Conservation (phyloP, 2,797 vertebrate species). For the Xenops minutus region DNA sequence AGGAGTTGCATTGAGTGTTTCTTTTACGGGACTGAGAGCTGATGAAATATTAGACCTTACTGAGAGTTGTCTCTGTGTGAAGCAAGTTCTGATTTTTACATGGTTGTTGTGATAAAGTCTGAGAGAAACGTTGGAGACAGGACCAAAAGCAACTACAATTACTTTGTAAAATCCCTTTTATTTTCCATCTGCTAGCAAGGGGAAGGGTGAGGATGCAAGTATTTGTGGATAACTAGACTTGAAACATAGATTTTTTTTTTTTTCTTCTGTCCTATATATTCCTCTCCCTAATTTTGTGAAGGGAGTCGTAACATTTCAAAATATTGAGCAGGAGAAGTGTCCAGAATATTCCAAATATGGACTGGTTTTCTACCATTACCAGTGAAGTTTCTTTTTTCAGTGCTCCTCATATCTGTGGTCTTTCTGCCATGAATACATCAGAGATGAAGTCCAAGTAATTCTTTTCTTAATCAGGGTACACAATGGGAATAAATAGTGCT, state of each 20-base stretch:
- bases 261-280: background rate
- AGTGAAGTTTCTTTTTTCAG: background rate
- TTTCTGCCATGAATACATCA: background rate
- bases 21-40: background rate
- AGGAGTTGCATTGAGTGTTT: background rate
- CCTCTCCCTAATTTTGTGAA: background rate
- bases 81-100: background rate
- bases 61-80: background rate
- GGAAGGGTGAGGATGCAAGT: background rate
- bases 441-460: background rate
- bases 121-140: background rate
- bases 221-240: background rate
- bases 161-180: background rate
- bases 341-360: background rate
- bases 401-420: background rate
- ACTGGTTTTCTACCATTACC: background rate
- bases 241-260: background rate
- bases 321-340: background rate
- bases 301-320: background rate
- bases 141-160: background rate
- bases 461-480: background rate
- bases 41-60: background rate
- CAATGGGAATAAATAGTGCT: background rate
- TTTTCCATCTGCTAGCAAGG: background rate
- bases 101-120: background rate